Base-by-base conservation (phyloP, 2,113 vertebrate genomes). In the Pseudorhombus dupliciocellatus region DNA sequence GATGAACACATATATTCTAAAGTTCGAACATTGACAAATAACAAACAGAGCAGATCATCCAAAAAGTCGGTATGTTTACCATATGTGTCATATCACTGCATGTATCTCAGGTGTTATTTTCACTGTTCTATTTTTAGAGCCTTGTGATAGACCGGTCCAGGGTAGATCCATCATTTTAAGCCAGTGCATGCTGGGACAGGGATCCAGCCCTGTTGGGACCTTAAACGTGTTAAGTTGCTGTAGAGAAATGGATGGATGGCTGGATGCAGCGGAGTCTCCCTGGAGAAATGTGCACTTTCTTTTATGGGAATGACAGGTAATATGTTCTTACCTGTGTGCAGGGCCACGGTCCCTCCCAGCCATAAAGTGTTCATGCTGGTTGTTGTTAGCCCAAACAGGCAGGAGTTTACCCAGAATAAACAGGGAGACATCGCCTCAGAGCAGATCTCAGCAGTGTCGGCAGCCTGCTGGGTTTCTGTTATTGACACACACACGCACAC, bases 211-310 rank as follows among this genome's bases (percentile, higher is more conserved):
- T 66, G 46, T 10, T 65, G 74, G 67, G 58, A 74, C 59, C 40
- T 34, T 71, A 44, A 70, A 70, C 48, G 54, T 20, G 22, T 62
- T 76, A 56, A 70, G 44, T 42, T 75, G 24, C 22, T 77, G 61
- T 56, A 64, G 16, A 54, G 58, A 74, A 48, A 80, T 68, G 40
- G 54, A 80, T 75, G 67, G 62, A 84, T 82, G 31, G n/a, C 11
- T 75, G 57, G 40, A 67, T 58, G 68, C 28, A 25, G 4, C n/a
- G 31, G 58, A 59, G 31, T 24, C 56, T 79, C 62, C 70, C 66
- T 40, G 57, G 52, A 77, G 71, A 83, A 25, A 57, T 75, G 21
- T 48, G 7, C 11, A 24, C 65, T 50, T 48, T 65, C 30, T 64
- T 11, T 66, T 65, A 28, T 73, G 21, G 59, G 66, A 67, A 70